phyloP scores from a whole-genome alignment of 2,113 vertebrate genomes.

The Lynx canadensis region DNA sequence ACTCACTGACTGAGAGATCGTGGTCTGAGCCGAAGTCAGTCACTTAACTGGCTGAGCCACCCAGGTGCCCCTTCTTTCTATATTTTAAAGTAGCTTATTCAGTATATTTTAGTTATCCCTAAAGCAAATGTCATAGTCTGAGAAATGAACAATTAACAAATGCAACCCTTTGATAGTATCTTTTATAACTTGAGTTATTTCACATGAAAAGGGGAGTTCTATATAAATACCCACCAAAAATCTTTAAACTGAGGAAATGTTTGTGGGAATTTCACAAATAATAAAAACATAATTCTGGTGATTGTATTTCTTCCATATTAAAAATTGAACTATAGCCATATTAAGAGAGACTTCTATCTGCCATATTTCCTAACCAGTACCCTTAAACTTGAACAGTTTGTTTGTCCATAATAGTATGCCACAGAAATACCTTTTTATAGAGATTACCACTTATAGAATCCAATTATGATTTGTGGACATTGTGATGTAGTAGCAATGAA shows the following conservation, averaged over 20 bases:
- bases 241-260: background rate
- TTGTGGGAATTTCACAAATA: background rate
- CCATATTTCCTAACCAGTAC: background rate
- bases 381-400: background rate
- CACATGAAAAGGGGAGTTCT: background rate
- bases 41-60: too few species aligned
- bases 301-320: background rate
- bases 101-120: background rate
- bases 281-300: background rate
- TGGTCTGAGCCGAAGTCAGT: too few species aligned
- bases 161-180: background rate
- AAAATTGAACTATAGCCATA: background rate
- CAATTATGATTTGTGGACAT: background rate
- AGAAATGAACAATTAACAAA: background rate
- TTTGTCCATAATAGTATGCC: background rate
- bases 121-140: background rate
- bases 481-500: background rate
- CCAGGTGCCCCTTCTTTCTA: background rate
- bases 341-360: background rate
- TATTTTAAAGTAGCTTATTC: background rate
- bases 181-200: background rate
- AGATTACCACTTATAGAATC: background rate
- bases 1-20: too few species aligned
- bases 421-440: background rate
- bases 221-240: background rate